Base-by-base conservation (phyloP, 2,113 vertebrate species). In the Oryzias melastigma region DNA sequence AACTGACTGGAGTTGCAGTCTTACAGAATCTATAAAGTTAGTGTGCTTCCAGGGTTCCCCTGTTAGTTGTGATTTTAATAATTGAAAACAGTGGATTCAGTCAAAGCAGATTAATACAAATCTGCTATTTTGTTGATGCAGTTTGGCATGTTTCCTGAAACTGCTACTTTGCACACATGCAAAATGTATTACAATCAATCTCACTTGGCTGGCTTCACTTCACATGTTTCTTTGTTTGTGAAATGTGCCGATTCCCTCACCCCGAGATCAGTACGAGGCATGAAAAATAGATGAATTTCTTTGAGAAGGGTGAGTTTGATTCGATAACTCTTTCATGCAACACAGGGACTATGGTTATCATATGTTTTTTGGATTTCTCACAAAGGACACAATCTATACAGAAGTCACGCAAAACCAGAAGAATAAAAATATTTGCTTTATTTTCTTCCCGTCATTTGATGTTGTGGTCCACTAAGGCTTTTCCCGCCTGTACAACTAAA, bases 221-320 rank as follows among this genome's bases (percentile, higher is more conserved):
- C 65, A 68, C 61, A 72, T 54, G 75, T 70, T 71, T 65, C 62
- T 78, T 83, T 85, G 80, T 85, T 81, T 84, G 77, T 85, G 71
- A 77, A 79, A 73, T 61, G 57, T 72, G 69, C 55, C 69, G 75
- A 52, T 85, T 77, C 69, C 57, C 35, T 80, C 69, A 75, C 70
- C 71, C 58, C 0, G 15, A 65, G 65, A 78, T 83, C 54, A 82
- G 71, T 50, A 35, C 10, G 27, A 59, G 43, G 62, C 64, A 82
- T 76, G 65, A 87, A 81, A 85, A 80, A 83, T 80, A 58, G 68
- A 85, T 84, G 78, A 78, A 82, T 84, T 75, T 70, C 76, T 77
- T 87, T 80, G 82, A 68, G 86, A 84, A 82, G 54, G 41, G 58
- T 66, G 56, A 75, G 75, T 81, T 87, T 35, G 35, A 35, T 86